Evolutionary conservation across 1,140 invertebrate species (phyloP), one percentile per base, ranked within the genome.

Genomic region (Hestina assimilis): DNA sequence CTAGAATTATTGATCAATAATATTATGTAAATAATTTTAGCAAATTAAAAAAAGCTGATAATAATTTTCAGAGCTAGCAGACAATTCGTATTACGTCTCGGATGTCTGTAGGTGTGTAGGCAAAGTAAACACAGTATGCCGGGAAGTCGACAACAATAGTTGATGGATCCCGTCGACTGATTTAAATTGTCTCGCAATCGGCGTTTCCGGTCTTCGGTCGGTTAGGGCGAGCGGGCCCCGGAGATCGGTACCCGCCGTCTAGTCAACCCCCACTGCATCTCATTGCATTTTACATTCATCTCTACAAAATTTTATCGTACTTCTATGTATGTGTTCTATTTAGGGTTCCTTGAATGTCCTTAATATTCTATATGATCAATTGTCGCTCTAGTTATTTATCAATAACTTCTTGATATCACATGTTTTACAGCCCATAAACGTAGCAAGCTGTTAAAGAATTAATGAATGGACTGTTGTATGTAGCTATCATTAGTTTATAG

Each of bases 141-240:
- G 68, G 73, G 76, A 79, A 75, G 75, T 70, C 63, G 67, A 62
- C 75, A 65, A 78, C 73, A 83, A 83, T 76, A 66, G 66, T 38
- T 66, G 71, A 73, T 72, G 67, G 66, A 63, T 72, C 56, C 61
- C 63, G 35, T 64, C 61, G 70, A 80, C 48, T 71, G 74, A 78
- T 80, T 81, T 76, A 83, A 86, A 86, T 86, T 86, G 83, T 83
- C 77, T 79, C 75, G 74, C 80, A 86, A 81, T 83, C 72, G 67
- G 31, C 35, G 60, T 67, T 79, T 86, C 83, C 83, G 79, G 69
- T 43, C 58, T 66, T 51, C 52, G 72, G 64, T 68, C 68, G 52
- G 57, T 70, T 67, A 74, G 72, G 59, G 75, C 62, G 57, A 60
- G 43, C 59, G 57, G 55, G 60, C 59, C 63, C 52, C 59, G 52